Evolutionary conservation across 2,797 vertebrate genomes (phyloP).

Genomic region (Hydrocynus forskahlii): DNA sequence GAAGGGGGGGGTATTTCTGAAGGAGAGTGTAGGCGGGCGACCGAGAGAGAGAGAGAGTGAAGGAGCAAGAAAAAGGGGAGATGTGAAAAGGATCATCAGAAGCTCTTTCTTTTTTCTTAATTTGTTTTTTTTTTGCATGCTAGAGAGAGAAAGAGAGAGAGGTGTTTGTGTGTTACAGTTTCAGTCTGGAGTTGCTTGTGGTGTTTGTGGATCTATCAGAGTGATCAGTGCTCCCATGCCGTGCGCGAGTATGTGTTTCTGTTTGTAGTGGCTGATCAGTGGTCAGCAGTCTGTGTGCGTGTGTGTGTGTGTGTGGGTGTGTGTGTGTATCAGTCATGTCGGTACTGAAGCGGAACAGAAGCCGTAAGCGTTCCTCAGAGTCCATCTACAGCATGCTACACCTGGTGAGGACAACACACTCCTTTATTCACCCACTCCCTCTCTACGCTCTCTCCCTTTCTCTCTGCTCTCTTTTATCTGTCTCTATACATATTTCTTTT

Average conservation of each 20-base stretch:
- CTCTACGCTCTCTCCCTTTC: not conserved
- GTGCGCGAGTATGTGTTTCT: not conserved
- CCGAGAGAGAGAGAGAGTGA: constrained; percentile 8
- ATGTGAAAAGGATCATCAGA: too few species aligned
- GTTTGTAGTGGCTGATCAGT: not conserved
- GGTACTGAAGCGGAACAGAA: constrained; percentile 83
- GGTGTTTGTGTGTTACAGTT: constrained; percentile 40
- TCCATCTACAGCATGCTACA: constrained; percentile 85
- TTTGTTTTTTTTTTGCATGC: too few species aligned
- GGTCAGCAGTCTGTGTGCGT: not conserved
- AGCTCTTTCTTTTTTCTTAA: too few species aligned
- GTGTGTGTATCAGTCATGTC: constrained; percentile 76
- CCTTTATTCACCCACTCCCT: not conserved
- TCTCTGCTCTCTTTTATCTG: too few species aligned
- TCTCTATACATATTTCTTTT: not conserved
- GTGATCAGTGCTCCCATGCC: not conserved
- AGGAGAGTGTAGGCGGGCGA: constrained; percentile 28
- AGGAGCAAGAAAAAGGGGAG: not conserved
- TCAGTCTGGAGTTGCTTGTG: constrained; percentile 55
- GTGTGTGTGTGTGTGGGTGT: not conserved
- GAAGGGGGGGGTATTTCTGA: too few species aligned
- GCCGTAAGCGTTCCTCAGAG: constrained; percentile 81
- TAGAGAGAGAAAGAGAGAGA: not conserved
- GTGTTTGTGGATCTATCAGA: constrained; percentile 35
- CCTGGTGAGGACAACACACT: constrained; percentile 73